Evolutionary conservation across 92 coral and sea anemone genomes (phyloP).

Genomic region (Phymanthus crucifer): DNA sequence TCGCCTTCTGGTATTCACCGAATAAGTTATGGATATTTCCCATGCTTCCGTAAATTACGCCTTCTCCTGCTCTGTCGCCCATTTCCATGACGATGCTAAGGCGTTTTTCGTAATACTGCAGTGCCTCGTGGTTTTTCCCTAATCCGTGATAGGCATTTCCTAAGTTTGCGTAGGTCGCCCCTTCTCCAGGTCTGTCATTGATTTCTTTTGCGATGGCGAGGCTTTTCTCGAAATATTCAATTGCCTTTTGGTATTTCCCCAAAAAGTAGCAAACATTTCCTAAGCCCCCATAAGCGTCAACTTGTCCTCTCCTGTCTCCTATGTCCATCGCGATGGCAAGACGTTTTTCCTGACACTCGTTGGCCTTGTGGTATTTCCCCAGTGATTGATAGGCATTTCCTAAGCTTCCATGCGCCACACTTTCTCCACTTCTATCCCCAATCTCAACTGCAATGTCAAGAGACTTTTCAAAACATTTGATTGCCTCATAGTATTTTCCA

Average conservation of each 20-base stretch:
- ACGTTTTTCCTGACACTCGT: not conserved
- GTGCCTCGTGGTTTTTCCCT: not conserved
- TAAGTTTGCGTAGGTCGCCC: not conserved
- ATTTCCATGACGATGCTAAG: not conserved
- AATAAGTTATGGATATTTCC: not conserved
- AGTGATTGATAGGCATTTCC: not conserved
- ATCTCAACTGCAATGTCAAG: not conserved
- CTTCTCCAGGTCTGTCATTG: not conserved
- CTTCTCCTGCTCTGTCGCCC: not conserved
- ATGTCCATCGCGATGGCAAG: not conserved
- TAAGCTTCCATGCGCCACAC: not conserved
- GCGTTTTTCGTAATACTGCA: not conserved
- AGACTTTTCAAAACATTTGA: not conserved
- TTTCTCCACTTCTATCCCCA: not conserved
- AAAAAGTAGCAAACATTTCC: not conserved
- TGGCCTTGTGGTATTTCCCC: slow-evolving; percentile 1
- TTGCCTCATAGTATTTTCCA: not conserved
- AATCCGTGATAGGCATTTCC: not conserved
- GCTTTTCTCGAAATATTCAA: not conserved
- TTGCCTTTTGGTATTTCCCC: slow-evolving; percentile 3
- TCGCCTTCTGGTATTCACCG: not conserved
- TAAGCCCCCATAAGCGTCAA: not conserved
- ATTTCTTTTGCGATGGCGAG: not conserved
- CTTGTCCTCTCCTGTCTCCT: not conserved
- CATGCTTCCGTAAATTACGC: not conserved